A percentile compares a stretch with the other conserved stretches of the same genome.
These are phyloP conservation scores for Nephila pilipes DNA, from an alignment of 1,140 invertebrate species.

Conservation along the genomic window DNA sequence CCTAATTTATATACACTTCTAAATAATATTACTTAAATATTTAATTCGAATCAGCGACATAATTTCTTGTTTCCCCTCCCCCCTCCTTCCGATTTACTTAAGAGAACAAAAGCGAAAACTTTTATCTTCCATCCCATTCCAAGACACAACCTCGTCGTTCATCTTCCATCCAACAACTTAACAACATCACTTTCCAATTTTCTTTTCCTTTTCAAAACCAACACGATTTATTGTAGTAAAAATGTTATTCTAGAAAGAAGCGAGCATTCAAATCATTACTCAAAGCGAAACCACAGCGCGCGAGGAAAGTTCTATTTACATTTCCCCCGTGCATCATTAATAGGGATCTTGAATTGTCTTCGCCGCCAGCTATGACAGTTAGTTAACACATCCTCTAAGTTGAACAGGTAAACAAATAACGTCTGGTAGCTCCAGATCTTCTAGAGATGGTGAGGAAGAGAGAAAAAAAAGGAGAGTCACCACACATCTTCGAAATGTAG, in stretches of 20 bases:
- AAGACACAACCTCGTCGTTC: too few relatives aligned
- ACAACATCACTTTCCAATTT: neutral
- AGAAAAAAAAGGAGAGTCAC: neutral
- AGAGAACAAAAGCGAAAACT: too few relatives aligned
- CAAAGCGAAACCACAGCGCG: neutral
- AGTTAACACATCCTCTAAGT: conserved; percentile 1
- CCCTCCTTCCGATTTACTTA: too few relatives aligned
- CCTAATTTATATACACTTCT: too few relatives aligned
- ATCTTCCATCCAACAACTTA: too few relatives aligned
- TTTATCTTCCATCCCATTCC: too few relatives aligned
- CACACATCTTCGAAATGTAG: too few relatives aligned
- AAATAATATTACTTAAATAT: too few relatives aligned
- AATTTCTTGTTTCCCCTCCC: too few relatives aligned
- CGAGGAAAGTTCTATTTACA: conserved; percentile 10
- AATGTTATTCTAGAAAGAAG: conserved; percentile 22
- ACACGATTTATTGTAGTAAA: conserved; percentile 23
- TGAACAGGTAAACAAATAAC: conserved; percentile 66
- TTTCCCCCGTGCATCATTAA: neutral
- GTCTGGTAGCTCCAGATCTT: neutral
- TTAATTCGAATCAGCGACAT: too few relatives aligned
- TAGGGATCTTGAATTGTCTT: conserved; percentile 14
- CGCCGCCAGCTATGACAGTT: conserved; percentile 12
- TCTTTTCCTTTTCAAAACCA: neutral
- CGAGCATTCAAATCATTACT: conserved; percentile 22
- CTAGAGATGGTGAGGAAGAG: neutral